A percentile compares a stretch with the other conserved stretches of the same genome.
Evolutionary conservation across 2,888 invertebrate genomes (phyloP).

Genomic region (Drosophila buzzatii): DNA sequence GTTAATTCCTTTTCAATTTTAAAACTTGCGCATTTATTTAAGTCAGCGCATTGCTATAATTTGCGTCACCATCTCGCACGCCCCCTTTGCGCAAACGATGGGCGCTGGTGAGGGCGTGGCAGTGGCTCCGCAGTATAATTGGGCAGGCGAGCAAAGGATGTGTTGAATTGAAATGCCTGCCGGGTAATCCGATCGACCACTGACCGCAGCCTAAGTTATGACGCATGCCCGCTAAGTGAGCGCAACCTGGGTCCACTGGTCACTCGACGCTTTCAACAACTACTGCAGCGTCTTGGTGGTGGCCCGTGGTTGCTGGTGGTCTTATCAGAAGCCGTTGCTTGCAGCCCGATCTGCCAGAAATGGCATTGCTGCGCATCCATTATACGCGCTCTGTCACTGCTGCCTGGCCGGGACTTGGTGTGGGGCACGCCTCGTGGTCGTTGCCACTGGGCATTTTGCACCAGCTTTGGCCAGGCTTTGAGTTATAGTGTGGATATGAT

Average conservation of each 20-base stretch:
- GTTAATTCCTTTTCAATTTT: constrained; percentile 78
- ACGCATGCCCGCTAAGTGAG: constrained; percentile 72
- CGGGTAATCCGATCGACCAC: constrained; percentile 78
- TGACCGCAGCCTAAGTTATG: constrained; percentile 59
- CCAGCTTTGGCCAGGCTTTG: constrained; percentile 43
- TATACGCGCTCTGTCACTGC: constrained; percentile 66
- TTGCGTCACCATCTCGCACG: constrained; percentile 68
- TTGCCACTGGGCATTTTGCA: constrained; percentile 76
- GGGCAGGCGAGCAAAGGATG: constrained; percentile 70
- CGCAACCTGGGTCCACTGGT: constrained; percentile 46
- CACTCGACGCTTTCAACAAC: constrained; percentile 80
- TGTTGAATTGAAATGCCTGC: constrained; percentile 80
- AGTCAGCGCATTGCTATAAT: constrained; percentile 75
- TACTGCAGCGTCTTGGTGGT: constrained; percentile 51
- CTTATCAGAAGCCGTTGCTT: constrained; percentile 84
- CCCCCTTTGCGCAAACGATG: constrained; percentile 42
- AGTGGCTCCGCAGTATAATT: constrained; percentile 55
- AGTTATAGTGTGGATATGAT: constrained; percentile 82
- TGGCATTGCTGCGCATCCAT: constrained; percentile 79
- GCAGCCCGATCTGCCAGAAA: constrained; percentile 79
- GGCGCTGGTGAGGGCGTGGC: constrained; percentile 22
- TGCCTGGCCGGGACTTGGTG: constrained; percentile 29
- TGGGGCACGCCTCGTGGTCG: constrained; percentile 33
- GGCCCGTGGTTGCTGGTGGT: constrained; percentile 73
- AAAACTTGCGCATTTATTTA: constrained; percentile 80